Base-by-base conservation (phyloP, 2,113 vertebrate species). In the Phrynocephalus versicolor region DNA sequence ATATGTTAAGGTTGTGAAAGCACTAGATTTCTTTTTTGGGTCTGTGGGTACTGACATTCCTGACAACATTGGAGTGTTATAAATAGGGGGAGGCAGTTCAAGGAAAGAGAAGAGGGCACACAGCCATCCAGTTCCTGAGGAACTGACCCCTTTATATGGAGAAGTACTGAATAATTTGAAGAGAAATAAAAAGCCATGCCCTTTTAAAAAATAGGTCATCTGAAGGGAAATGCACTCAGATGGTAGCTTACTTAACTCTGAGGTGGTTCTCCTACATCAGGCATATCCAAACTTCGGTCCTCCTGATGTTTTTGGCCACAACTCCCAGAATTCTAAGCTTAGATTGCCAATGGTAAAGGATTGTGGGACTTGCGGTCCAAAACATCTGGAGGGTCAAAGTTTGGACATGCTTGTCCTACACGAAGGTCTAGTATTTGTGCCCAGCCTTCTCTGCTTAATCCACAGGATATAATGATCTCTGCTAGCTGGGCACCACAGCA, bases 61-160 rank as follows among this genome's bases (percentile, higher is more conserved):
- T 58, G 25, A 55, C 85, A 83, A 2, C 41, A 18, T 74, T 86
- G 77, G 12, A 91, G 45, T 33, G 3, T 70, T 88, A 30, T 64
- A 77, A 79, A 79, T 35, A 21, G 1, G 0, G 0, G 0, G 1
- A 0, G 0, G 0, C 19, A 21, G 62, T 70, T 57, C n/a, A 82
- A 41, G 70, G 75, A 67, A 88, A 67, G 45, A 88, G 81, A 87
- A 87, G 85, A 72, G 1, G 27, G 45, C 84, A 37, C 39, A 35
- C 30, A 51, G 14, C 3, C 72, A 67, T 67, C 65, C 69, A 35
- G 1, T 65, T 45, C 41, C 39, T 12, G 45, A 41, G 60, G 64
- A 76, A 76, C 78, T 71, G 57, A 12, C 60, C 6, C 21, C 80
- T 51, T n/a, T 60, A 35, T 55, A 41, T 58, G 19, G 80, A 92